Evolutionary conservation across 2,797 vertebrate genomes (phyloP), one percentile per base, ranked within the genome.

Genomic region (Ispidina lecontei): DNA sequence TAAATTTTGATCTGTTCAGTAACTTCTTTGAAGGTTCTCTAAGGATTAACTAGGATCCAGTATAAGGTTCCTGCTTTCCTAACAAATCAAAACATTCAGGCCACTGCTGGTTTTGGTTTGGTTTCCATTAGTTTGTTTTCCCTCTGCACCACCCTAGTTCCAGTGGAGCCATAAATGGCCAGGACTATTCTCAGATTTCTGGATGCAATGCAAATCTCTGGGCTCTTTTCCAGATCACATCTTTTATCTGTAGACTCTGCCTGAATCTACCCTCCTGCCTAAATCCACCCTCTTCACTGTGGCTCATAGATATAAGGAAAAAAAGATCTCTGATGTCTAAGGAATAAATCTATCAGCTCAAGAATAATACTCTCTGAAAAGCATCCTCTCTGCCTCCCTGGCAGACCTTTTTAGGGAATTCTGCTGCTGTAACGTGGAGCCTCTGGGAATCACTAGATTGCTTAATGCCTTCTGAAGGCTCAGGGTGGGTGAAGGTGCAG

Each of bases 381-480:
- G 9, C 35, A 5, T 8, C 25, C 20, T 28, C 31, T 25, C 55
- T 7, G 2, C 35, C 26, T 35, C 22, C 1, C 41, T 25, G 25
- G 19, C 16, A 26, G 54, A 15, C 18, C 20, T 20, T 54, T 18
- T 17, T 0, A 26, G 22, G 41, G 35, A 86, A 58, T 21, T 4
- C 26, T 2, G 10, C 3, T 2, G 7, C 54, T 41, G 1, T 0
- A 3, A 9, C 23, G 7, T 6, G 1, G 16, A 56, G 39, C 26
- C 26, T 21, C 29, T 13, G 26, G 14, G 22, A 51, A 39, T 1
- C 4, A 5, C 0, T 5, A 29, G 3, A 8, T 31, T 10, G 7
- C 8, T 33, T 6, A 46, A 9, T 0, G 22, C 10, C 19, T 16
- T 7, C n/a, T 8, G 19, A 14, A 31, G 10, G 18, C 31, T 10